Conservation (phyloP, 2,888 invertebrate species). For the Periphyllus acericola region DNA sequence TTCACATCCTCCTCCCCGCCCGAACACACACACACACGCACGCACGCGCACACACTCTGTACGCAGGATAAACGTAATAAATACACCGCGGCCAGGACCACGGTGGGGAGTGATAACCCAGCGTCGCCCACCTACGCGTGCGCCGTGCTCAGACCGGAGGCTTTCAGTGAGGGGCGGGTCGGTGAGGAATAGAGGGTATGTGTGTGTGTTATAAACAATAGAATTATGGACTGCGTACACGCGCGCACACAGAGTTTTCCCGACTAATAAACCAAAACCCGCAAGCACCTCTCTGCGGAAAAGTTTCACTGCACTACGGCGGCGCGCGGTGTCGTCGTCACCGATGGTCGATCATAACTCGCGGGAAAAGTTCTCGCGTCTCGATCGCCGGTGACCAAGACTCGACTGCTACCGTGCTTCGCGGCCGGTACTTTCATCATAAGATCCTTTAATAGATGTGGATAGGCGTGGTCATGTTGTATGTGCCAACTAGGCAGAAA, state of each 20-base stretch:
- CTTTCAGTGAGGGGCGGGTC: not conserved
- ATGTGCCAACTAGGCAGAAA: no score
- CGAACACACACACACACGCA: not conserved
- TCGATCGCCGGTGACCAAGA: not conserved
- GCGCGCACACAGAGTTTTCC: conserved; percentile 14
- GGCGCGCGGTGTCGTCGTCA: conserved; percentile 34
- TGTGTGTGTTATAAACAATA: conserved; percentile 29
- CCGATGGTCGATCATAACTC: conserved; percentile 35
- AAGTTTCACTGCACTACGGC: conserved; percentile 21
- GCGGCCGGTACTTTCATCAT: no score
- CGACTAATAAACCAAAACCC: conserved; percentile 59
- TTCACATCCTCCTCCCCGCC: not conserved
- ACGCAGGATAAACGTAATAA: conserved; percentile 23
- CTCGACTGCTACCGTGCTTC: not conserved
- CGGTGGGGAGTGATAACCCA: not conserved
- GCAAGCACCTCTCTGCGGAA: conserved; percentile 49
- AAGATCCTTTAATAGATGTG: no score
- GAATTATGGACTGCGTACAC: conserved; percentile 39
- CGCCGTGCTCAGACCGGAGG: not conserved
- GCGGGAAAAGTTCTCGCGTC: conserved; percentile 20
- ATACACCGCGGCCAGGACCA: not conserved
- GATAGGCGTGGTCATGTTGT: no score
- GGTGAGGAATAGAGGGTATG: not conserved
- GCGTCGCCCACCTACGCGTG: not conserved
- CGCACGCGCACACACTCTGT: not conserved